These are phyloP conservation scores for Rotaria macrura DNA, from an alignment of 2,888 invertebrate species.

Conservation along the genomic window DNA sequence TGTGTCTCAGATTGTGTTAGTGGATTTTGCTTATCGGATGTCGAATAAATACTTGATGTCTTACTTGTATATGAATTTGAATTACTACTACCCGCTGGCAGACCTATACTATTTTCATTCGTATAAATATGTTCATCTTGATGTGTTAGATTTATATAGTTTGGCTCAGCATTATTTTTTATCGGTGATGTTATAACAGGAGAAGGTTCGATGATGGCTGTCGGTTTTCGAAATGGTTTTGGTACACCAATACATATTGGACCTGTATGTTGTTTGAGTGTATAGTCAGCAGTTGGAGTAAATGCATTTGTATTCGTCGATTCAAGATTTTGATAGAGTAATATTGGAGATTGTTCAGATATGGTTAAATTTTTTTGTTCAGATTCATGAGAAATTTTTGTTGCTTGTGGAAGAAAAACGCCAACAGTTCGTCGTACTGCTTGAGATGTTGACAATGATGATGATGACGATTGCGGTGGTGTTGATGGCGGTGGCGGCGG, in stretches of 20 bases:
- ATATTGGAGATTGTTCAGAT: neutral
- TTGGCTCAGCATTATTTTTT: neutral
- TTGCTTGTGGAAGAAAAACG: neutral
- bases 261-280: neutral
- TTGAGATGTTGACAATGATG: too few relatives aligned
- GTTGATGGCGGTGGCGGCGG: neutral
- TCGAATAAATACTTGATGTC: neutral
- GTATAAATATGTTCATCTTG: neutral
- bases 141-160: neutral
- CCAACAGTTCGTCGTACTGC: neutral
- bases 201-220: slow-evolving; percentile 11
- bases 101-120: neutral
- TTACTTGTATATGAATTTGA: slow-evolving; percentile 13
- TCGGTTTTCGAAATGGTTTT: slow-evolving; percentile 19
- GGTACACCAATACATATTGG: neutral
- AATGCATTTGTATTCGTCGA: neutral
- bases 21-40: neutral
- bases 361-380: neutral
- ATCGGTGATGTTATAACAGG: neutral
- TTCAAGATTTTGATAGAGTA: neutral
- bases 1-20: neutral
- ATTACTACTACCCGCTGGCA: neutral
- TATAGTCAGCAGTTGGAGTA: neutral
- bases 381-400: neutral
- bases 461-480: neutral